Evolutionary conservation across 1,140 invertebrate species (phyloP).

Genomic region (Neuroterus valhalla): DNA sequence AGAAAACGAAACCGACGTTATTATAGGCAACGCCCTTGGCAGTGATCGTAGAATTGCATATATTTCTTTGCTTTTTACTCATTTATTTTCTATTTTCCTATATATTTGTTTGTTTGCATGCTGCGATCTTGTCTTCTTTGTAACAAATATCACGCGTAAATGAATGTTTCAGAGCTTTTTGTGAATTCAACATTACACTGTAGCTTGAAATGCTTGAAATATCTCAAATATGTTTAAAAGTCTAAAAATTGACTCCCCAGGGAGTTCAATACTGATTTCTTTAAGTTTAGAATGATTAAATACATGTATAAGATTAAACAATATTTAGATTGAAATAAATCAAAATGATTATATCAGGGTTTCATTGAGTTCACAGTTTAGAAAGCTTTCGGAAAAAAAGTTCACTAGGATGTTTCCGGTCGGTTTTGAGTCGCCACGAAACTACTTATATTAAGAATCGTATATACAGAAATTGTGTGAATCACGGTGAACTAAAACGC

Average conservation of each 20-base stretch:
- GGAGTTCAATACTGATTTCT: background rate
- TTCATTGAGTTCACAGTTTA: background rate
- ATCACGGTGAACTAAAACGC: background rate
- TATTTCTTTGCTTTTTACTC: conserved; percentile 41
- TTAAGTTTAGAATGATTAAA: background rate
- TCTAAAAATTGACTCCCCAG: too few species aligned
- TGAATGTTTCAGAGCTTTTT: background rate
- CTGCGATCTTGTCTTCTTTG: background rate
- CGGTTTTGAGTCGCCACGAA: background rate
- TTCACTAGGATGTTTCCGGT: conserved; percentile 8
- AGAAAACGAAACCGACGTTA: conserved; percentile 64
- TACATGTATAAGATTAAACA: background rate
- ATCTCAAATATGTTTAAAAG: too few species aligned
- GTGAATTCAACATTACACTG: conserved; percentile 1
- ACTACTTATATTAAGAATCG: conserved; percentile 1
- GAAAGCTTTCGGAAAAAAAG: background rate
- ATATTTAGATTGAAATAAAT: background rate
- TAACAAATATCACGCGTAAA: conserved; percentile 9
- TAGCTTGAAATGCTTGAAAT: background rate
- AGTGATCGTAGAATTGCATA: conserved; percentile 71
- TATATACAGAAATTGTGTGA: too few species aligned
- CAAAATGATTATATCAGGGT: background rate
- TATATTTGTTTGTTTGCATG: conserved; percentile 34
- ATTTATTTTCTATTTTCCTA: conserved; percentile 36
- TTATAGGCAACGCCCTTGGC: conserved; percentile 68